Evolutionary conservation across 2,113 vertebrate species (phyloP), one percentile per base, ranked within the genome.

Genomic region (Macaca fascicularis): DNA sequence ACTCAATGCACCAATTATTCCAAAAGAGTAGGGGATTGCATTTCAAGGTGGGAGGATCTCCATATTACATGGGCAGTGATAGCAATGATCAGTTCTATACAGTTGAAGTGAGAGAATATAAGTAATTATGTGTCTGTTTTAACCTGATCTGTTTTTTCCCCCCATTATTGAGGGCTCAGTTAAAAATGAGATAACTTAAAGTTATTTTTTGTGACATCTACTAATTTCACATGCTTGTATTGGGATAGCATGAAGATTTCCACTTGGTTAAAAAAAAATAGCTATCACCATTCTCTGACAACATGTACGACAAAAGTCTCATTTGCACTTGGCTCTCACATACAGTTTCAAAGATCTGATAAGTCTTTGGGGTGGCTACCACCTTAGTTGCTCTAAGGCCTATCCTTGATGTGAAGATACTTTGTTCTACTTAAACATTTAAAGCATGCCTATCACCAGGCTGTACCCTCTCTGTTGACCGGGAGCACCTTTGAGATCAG

Each of bases 1-100:
- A 92, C 94, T 95, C 95, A 97, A 74, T 97, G 87, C 92, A 97
- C 95, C 50, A 19, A 8, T 98, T 93, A 92, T 94, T 97, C 94
- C 92, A 78, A 96, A 96, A 93, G 89, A 95, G 81, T 91, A 76
- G 94, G 96, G 88, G 89, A 55, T 75, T 95, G 64, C 81, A 90
- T 96, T 92, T 95, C 19, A 10, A 38, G 76, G 69, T 82, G 79
- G 97, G 89, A 94, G 84, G 85, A 90, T 96, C 43, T 50, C 75
- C 96, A 85, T 95, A 92, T 96, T 93, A 89, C 92, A 94, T 82
- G 61, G 64, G 4, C 91, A 95, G 82, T 90, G 93, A 95, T 97
- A 81, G 76, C 93, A 83, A 55, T 96, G 72, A 93, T 84, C 93
- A 95, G 20, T 97, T 87, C 89, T 96, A 48, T 93, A 81, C 70